phyloP scores from a whole-genome alignment of 2,113 vertebrate species.

The Myocastor coypus region DNA sequence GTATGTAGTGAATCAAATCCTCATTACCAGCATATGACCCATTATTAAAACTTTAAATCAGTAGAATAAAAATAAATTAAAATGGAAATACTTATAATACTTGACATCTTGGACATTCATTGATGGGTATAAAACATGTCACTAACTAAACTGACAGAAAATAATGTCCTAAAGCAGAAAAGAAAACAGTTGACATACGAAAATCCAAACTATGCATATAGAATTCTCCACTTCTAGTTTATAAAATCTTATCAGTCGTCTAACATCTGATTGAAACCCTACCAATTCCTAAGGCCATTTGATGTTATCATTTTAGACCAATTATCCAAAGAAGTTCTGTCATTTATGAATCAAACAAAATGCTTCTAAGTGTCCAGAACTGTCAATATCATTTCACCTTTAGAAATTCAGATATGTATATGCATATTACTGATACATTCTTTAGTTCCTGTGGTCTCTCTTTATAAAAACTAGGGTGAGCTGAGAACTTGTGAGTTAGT shows the following conservation, averaged over 20 bases:
- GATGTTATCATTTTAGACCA: not conserved
- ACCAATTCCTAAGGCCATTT: not conserved
- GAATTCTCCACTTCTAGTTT: not conserved
- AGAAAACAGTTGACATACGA: not conserved
- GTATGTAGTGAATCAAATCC: not conserved
- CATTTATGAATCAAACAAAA: not conserved
- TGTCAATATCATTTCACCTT: not conserved
- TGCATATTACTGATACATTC: not conserved
- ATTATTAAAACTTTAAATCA: not conserved
- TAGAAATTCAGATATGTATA: not conserved
- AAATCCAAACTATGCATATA: not conserved
- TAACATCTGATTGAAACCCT: not conserved
- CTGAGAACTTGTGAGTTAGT: not conserved
- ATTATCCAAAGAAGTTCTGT: not conserved
- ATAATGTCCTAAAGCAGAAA: not conserved
- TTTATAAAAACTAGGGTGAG: not conserved
- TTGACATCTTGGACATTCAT: not conserved
- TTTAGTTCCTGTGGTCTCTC: not conserved
- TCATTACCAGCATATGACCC: not conserved
- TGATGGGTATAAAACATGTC: not conserved
- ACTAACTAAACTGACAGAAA: not conserved
- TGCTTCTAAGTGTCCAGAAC: not conserved
- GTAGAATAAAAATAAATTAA: not conserved
- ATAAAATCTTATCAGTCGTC: not conserved
- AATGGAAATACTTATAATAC: not conserved